Base-by-base conservation (phyloP, 1,140 invertebrate genomes). In the Galendromus occidentalis region DNA sequence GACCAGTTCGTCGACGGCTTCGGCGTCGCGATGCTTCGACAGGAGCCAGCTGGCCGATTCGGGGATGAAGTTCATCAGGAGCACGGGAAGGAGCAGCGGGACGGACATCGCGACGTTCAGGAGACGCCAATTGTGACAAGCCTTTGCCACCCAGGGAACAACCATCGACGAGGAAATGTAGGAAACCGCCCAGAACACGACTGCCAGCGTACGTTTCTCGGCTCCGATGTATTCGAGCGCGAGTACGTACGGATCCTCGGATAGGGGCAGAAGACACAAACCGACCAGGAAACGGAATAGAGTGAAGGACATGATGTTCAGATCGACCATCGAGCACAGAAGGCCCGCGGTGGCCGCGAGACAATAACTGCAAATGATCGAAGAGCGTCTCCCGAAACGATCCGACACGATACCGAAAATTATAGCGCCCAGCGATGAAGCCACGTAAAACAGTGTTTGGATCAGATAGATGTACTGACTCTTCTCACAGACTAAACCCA, bases 191-290 rank as follows among this genome's bases (percentile, higher is more conserved):
- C 69, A 70, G 28, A 67, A 64, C 12, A 71, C 65, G 42, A 71
- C 69, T 2, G 64, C 67, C 20, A 69, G 12, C n/a, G 68, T 71
- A 25, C 68, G 39, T 44, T 69, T 66, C 28, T 70, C 59, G 2
- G 68, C 67, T 30, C 69, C 69, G 42, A 70, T 70, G 39, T 70
- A 70, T 55, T 70, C 69, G 14, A 70, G 66, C 64, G 66, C 68
- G 69, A 18, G 64, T 22, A 66, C 65, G 63, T 65, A 70, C 66
- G 41, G 44, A 39, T 51, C 63, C 55, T 55, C 66, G 45, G 41
- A 70, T 66, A 22, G 65, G 59, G 42, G 66, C 65, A 64, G 39
- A 42, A 42, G 51, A 22, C 51, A 59, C 14, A 59, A 22, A 14
- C 51, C 51, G 51, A 59, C 51, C 6, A 59, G 20, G 9, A 59